These are phyloP conservation scores for Lepidocolaptes lacrymiger DNA, from an alignment of 2,797 vertebrate genomes.

Conservation along the genomic window DNA sequence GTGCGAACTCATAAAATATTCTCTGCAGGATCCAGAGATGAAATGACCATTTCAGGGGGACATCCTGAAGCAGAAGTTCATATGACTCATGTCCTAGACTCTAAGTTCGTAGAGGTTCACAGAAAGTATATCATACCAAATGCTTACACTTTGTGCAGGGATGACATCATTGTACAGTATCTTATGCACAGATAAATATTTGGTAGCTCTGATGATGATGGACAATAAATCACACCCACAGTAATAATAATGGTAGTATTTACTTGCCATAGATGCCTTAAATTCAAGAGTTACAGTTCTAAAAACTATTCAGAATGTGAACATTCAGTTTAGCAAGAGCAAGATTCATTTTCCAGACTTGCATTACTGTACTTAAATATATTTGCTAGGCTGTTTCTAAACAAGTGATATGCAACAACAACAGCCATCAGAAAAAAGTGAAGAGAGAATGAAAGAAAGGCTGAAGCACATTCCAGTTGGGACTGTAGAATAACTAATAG, in stretches of 20 bases:
- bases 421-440: background rate
- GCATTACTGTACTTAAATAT: background rate
- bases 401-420: background rate
- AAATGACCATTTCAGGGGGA: background rate
- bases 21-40: background rate
- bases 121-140: background rate
- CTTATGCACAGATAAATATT: background rate
- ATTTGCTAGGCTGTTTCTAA: background rate
- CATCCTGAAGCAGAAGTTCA: background rate
- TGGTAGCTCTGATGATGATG: background rate
- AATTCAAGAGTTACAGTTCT: background rate
- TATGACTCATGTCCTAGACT: background rate
- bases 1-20: background rate
- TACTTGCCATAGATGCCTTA: background rate
- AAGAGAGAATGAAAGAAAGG: background rate
- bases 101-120: background rate
- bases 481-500: background rate
- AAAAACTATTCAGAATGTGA: background rate
- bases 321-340: background rate
- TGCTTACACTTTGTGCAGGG: accelerated
- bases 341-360: background rate
- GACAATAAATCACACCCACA: background rate
- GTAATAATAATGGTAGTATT: background rate
- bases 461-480: background rate
- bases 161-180: background rate